phyloP scores from a whole-genome alignment of 2,113 vertebrate species.

The Gadus macrocephalus region DNA sequence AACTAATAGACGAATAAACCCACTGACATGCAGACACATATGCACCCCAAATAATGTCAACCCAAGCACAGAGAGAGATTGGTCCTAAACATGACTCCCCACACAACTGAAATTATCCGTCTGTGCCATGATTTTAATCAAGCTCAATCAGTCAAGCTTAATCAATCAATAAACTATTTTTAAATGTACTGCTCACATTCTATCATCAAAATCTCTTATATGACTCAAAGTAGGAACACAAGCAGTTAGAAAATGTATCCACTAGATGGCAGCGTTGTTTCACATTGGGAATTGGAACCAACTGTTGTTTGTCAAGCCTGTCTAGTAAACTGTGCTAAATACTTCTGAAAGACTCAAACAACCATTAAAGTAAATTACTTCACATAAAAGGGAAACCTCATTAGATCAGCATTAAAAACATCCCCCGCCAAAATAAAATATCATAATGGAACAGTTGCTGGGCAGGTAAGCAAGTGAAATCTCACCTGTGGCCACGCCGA shows the following conservation, averaged over 20 bases:
- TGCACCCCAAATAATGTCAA: neutral
- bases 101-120: too few species aligned
- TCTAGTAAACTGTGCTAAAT: neutral
- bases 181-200: too few species aligned
- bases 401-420: neutral
- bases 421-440: neutral
- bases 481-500: neutral
- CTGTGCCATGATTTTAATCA: too few species aligned
- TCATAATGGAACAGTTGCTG: neutral
- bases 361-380: neutral
- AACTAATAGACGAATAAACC: neutral
- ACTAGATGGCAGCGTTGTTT: constrained; percentile 36
- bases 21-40: neutral
- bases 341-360: neutral
- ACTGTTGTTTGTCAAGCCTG: neutral
- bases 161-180: too few species aligned
- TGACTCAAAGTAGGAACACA: too few species aligned
- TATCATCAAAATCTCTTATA: too few species aligned
- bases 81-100: neutral
- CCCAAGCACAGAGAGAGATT: neutral
- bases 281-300: neutral
- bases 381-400: neutral
- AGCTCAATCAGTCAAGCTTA: too few species aligned
- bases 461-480: neutral
- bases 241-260: constrained; percentile 12